phyloP scores from a whole-genome alignment of 2,888 invertebrate species.

The Sinohyriopsis cumingii region DNA sequence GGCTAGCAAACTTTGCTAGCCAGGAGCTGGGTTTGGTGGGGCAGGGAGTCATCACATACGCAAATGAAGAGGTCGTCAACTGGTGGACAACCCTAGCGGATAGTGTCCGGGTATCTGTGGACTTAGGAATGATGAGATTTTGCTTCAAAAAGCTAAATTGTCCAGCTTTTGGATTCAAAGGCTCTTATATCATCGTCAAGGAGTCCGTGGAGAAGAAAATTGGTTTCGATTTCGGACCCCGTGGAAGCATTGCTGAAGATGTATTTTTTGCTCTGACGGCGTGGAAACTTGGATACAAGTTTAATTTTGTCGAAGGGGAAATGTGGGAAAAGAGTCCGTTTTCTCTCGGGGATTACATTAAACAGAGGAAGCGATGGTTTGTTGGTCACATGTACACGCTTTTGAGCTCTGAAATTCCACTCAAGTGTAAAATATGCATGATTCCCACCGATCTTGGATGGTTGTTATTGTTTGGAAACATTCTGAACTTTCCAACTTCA shows the following conservation, averaged over 20 bases:
- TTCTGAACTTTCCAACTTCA: conserved; percentile 35
- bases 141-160: conserved; percentile 30
- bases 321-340: conserved; percentile 47
- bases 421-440: conserved; percentile 38
- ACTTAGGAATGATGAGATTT: conserved; percentile 41
- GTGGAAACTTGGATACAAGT: conserved; percentile 35
- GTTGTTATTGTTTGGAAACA: conserved; percentile 33
- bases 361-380: conserved; percentile 43
- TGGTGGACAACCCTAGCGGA: conserved; percentile 42
- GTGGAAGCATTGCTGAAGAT: conserved; percentile 42
- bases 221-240: conserved; percentile 45
- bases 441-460: conserved; percentile 38
- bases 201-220: conserved; percentile 35
- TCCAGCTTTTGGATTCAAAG: conserved; percentile 42
- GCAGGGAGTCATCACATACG: conserved; percentile 41
- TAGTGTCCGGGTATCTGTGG: conserved; percentile 39
- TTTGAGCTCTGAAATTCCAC: conserved; percentile 32
- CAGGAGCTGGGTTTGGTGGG: conserved; percentile 35
- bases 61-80: conserved; percentile 41
- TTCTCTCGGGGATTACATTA: conserved; percentile 33
- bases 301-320: conserved; percentile 41
- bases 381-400: conserved; percentile 36
- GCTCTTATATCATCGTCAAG: conserved; percentile 39
- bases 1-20: conserved; percentile 38
- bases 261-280: conserved; percentile 40